phyloP scores from a whole-genome alignment of 2,113 vertebrate species.

The Amphilophus citrinellus region DNA sequence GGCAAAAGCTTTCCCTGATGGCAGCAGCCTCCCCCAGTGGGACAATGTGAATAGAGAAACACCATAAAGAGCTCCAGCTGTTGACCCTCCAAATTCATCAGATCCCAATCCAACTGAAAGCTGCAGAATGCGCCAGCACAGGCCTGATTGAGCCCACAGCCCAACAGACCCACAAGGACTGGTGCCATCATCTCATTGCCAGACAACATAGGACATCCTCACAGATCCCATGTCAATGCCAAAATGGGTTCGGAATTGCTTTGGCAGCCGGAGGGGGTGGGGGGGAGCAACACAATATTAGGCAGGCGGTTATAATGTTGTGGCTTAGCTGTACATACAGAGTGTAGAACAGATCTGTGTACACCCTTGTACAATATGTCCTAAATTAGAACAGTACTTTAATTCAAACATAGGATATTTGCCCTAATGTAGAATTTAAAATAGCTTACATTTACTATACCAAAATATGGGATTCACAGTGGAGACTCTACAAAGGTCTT shows the following conservation, averaged over 20 bases:
- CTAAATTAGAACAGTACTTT: background rate
- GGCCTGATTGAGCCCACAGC: background rate
- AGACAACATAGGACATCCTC: slow-evolving; percentile 1
- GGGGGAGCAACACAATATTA: background rate
- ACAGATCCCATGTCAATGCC: background rate
- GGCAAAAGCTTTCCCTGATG: background rate
- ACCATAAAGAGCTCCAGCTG: background rate
- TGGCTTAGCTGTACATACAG: background rate
- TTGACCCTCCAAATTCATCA: background rate
- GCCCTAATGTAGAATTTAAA: background rate
- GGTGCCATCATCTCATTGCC: background rate
- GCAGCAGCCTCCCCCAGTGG: background rate
- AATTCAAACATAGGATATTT: background rate
- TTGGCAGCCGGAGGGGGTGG: background rate
- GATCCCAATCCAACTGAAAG: background rate
- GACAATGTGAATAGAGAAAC: background rate
- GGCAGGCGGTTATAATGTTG: background rate
- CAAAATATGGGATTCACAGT: background rate
- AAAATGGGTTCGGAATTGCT: background rate
- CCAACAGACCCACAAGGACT: background rate
- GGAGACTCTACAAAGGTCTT: background rate
- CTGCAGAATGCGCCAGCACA: background rate
- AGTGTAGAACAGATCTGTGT: background rate
- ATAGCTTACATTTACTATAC: background rate
- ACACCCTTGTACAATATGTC: background rate